A percentile compares a stretch with the other conserved stretches of the same genome.
These are phyloP conservation scores for Paramormyrops hopkinsi DNA, from an alignment of 2,797 vertebrate genomes.

Conservation along the genomic window DNA sequence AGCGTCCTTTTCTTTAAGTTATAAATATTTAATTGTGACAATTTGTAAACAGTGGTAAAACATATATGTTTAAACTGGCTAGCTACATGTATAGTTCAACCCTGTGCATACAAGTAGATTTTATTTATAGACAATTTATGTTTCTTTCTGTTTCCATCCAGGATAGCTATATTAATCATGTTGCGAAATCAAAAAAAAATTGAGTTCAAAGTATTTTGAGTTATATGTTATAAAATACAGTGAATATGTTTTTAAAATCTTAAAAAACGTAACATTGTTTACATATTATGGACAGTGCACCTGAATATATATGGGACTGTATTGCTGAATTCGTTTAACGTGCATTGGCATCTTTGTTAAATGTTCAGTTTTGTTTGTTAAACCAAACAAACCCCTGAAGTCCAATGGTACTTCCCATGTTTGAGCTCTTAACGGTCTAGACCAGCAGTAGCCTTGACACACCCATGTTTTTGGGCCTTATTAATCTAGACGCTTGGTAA, in stretches of 20 bases:
- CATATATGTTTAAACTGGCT: background rate
- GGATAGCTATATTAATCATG: background rate
- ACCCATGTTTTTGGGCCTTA: background rate
- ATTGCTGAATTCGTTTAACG: background rate
- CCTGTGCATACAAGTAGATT: background rate
- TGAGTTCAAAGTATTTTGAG: background rate
- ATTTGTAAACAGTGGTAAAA: background rate
- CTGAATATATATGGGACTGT: background rate
- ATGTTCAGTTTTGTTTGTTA: background rate
- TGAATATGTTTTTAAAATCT: background rate
- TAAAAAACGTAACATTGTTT: background rate
- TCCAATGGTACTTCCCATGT: background rate
- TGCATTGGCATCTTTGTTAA: background rate
- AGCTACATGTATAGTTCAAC: background rate
- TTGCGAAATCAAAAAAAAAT: background rate
- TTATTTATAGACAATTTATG: background rate
- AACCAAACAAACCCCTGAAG: background rate
- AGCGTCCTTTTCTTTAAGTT: background rate
- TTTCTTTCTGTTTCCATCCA: background rate
- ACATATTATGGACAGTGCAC: background rate
- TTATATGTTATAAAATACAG: background rate
- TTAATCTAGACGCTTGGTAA: background rate
- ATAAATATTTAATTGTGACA: background rate
- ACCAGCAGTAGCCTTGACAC: background rate
- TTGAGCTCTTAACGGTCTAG: background rate